Conservation (phyloP, 2,888 invertebrate species). For the Euplagia quadripunctaria region DNA sequence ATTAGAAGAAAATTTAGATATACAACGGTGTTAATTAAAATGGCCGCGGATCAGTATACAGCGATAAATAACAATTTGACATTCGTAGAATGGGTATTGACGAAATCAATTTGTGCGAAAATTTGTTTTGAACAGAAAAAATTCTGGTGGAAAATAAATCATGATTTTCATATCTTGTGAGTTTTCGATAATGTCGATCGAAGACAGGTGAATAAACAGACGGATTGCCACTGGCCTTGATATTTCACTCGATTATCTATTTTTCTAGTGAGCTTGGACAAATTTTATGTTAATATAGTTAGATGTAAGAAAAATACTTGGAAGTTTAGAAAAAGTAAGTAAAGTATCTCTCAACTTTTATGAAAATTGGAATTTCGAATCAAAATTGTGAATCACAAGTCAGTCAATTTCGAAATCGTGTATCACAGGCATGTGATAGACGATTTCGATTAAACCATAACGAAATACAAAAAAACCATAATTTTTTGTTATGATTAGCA, state of each 20-base stretch:
- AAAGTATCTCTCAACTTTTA: background rate
- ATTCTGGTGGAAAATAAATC: slow-evolving; percentile 64
- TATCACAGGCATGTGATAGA: too few relatives aligned
- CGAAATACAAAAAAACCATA: too few relatives aligned
- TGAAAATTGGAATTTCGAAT: background rate
- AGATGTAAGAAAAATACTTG: slow-evolving; percentile 3
- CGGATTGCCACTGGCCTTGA: slow-evolving; percentile 28
- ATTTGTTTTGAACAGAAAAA: slow-evolving; percentile 65
- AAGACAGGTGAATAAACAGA: slow-evolving; percentile 43
- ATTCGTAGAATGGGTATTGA: slow-evolving; percentile 72
- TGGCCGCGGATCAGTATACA: slow-evolving; percentile 58
- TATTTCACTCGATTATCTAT: slow-evolving; percentile 9
- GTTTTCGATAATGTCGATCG: slow-evolving; percentile 17
- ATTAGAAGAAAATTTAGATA: slow-evolving; percentile 20
- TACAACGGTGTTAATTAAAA: slow-evolving; percentile 32
- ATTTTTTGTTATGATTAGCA: too few relatives aligned
- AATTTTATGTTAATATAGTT: background rate
- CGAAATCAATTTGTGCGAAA: slow-evolving; percentile 73
- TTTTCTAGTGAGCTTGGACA: slow-evolving; percentile 8
- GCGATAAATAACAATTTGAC: slow-evolving; percentile 72
- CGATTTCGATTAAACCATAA: too few relatives aligned
- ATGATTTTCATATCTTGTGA: slow-evolving; percentile 49
- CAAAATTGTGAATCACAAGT: too few relatives aligned
- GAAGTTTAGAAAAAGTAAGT: background rate
- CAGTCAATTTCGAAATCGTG: too few relatives aligned